phyloP scores from a whole-genome alignment of 2,888 invertebrate species.

The Mylabris sibirica region DNA sequence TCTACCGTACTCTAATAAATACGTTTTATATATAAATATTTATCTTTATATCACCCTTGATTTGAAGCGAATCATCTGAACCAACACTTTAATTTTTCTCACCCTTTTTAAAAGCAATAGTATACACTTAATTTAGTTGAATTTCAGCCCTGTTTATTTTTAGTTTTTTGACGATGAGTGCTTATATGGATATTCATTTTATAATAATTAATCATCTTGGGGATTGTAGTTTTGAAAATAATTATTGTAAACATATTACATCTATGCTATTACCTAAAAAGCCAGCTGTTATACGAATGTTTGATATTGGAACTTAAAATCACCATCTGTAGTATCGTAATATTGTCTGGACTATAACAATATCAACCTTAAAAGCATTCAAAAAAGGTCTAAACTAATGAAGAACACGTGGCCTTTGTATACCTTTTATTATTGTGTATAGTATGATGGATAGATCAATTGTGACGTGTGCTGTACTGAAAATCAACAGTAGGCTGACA shows the following conservation, averaged over 20 bases:
- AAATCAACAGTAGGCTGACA: background rate
- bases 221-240: background rate
- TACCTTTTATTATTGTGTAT: background rate
- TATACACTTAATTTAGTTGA: background rate
- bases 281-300: background rate
- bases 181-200: background rate
- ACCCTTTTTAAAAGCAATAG: background rate
- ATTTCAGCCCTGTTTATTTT: background rate
- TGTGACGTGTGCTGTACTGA: background rate
- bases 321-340: background rate
- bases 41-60: background rate
- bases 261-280: background rate
- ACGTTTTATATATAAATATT: conserved; percentile 1
- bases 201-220: background rate
- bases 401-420: conserved; percentile 4
- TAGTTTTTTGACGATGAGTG: background rate
- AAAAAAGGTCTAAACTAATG: conserved; percentile 4
- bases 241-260: background rate
- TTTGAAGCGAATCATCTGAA: conserved; percentile 6
- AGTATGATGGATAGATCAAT: background rate
- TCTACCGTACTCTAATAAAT: background rate
- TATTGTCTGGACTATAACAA: background rate
- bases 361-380: background rate
- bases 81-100: background rate
- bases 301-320: background rate